phyloP scores from a whole-genome alignment of 2,113 vertebrate genomes.

The Seriola dumerili region DNA sequence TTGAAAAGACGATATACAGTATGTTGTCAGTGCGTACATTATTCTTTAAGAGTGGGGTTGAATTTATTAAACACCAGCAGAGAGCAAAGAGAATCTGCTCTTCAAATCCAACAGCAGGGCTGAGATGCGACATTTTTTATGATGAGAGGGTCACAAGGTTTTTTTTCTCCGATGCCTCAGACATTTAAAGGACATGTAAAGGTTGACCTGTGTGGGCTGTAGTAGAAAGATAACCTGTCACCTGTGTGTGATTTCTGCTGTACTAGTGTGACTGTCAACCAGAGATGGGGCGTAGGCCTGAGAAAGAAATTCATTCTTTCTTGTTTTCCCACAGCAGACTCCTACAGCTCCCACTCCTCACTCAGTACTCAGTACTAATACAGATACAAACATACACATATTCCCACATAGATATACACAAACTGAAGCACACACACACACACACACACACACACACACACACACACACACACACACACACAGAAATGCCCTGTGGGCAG shows the following conservation, averaged over 20 bases:
- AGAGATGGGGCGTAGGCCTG: neutral
- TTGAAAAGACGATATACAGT: constrained; percentile 8
- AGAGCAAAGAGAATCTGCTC: constrained; percentile 16
- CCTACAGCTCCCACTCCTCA: neutral
- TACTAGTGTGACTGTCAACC: constrained; percentile 54
- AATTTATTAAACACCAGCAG: constrained; percentile 28
- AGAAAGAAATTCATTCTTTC: constrained; percentile 30
- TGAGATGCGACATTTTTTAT: constrained; percentile 26
- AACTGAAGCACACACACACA: neutral
- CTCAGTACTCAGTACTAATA: neutral
- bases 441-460: constrained; percentile 21
- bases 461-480: constrained; percentile 16
- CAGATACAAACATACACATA: constrained; percentile 4
- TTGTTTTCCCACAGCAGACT: neutral
- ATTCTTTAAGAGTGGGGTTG: constrained; percentile 5
- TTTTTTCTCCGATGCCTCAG: constrained; percentile 42
- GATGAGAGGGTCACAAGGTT: constrained; percentile 34
- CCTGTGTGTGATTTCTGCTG: constrained; percentile 65
- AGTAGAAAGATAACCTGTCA: constrained; percentile 24
- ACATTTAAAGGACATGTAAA: constrained; percentile 43
- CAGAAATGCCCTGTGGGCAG: constrained; percentile 55
- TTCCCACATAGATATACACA: neutral
- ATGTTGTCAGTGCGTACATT: constrained; percentile 16
- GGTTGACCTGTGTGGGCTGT: constrained; percentile 29
- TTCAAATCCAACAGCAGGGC: constrained; percentile 8